Base-by-base conservation (phyloP, 2,888 invertebrate species). In the Dryocosmus kuriphilus region DNA sequence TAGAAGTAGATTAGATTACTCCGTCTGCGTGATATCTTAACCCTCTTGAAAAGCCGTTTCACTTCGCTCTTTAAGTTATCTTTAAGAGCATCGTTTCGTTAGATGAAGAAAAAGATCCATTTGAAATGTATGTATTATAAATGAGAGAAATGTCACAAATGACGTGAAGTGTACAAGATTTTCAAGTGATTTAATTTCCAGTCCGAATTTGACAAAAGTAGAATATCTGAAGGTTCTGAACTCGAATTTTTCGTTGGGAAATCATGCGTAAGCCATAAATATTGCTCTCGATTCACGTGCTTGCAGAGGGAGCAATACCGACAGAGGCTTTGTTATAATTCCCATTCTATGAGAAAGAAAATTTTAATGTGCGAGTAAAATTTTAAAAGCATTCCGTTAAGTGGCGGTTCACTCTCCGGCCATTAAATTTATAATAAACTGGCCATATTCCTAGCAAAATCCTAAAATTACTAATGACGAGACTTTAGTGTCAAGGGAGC, bases 221-320 rank as follows among this genome's bases (percentile, higher is more conserved):
- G n/a, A 71, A 71, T 71, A 67, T 67, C 46, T 67, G n/a, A 71
- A 71, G 71, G 51, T n/a, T 71, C 71, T 41, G 9, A 32, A 71
- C 16, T 71, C 30, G 51, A 46, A 19, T 71, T 71, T 51, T 51
- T 51, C 57, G 57, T 19, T 51, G 51, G 30, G 51, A 71, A 71
- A 71, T 71, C 32, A 51, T 71, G 30, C 71, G 27, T 71, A 30
- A 71, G 22, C 71, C 46, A 71, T 71, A 71, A 71, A 71, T n/a
- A n/a, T 71, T 51, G 30, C 51, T 51, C 30, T 30, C 14, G 30
- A 30, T 27, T 71, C 30, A 30, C 30, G 51, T 32, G 46, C 14
- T 30, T 51, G 51, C 51, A 51, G 51, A 41, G 71, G 9, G 46
- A 51, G 27, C 46, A 30, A 71, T 67, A 67, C 30, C 67, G 67